These are phyloP conservation scores for Numenius arquata DNA, from an alignment of 2,113 vertebrate genomes.

Conservation along the genomic window DNA sequence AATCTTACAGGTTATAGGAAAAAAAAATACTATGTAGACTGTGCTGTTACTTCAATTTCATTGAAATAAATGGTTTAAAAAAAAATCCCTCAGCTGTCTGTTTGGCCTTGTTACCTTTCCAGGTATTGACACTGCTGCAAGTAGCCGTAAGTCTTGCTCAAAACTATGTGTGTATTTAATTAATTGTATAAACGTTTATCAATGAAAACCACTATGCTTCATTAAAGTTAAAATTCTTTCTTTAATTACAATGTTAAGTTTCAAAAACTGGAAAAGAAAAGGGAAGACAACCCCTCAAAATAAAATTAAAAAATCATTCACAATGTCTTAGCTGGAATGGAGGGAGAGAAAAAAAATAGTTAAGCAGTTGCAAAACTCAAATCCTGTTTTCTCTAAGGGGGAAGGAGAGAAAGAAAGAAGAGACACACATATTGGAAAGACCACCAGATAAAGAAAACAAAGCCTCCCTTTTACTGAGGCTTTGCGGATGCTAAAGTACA, in stretches of 20 bases:
- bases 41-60: background rate
- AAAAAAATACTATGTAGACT: fast-evolving
- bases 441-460: background rate
- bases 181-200: background rate
- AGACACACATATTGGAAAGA: background rate
- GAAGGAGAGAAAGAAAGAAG: background rate
- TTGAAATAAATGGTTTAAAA: background rate
- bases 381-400: background rate
- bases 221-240: background rate
- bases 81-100: background rate
- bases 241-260: background rate
- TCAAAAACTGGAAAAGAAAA: background rate
- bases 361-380: background rate
- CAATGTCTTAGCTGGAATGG: background rate
- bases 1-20: background rate
- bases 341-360: background rate
- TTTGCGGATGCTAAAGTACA: background rate
- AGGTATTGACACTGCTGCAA: background rate
- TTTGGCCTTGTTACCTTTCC: background rate
- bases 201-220: background rate
- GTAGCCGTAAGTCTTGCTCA: background rate
- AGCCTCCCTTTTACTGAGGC: background rate
- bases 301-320: background rate
- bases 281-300: fast-evolving
- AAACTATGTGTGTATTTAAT: background rate